Evolutionary conservation across 2,113 vertebrate genomes (phyloP).

Genomic region (Carlito syrichta): DNA sequence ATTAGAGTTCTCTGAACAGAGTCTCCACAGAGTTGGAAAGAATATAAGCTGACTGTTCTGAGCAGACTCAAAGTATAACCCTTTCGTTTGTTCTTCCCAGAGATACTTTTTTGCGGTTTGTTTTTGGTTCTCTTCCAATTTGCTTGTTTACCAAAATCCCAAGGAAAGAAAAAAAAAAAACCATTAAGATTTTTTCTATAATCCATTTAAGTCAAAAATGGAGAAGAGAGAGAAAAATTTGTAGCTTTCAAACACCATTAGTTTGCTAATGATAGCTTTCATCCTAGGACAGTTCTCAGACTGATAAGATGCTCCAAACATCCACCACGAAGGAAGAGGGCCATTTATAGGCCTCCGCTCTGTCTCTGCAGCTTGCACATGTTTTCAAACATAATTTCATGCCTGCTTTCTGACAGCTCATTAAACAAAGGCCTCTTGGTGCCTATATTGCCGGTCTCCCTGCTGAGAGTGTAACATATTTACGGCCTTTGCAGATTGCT

Average conservation of each 20-base stretch:
- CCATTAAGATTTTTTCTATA: conserved; percentile 63
- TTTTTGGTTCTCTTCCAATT: conserved; percentile 69
- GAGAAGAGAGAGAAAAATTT: conserved; percentile 79
- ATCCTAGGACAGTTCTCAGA: conserved; percentile 81
- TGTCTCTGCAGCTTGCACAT: conserved; percentile 84
- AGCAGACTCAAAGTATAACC: neutral
- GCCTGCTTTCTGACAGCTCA: conserved; percentile 89
- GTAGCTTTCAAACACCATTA: conserved; percentile 85
- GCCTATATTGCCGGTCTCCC: conserved; percentile 85
- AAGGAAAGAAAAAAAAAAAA: conserved; percentile 56
- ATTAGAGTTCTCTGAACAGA: conserved; percentile 65
- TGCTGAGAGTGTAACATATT: conserved; percentile 87
- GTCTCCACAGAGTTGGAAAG: conserved; percentile 60
- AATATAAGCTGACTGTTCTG: neutral
- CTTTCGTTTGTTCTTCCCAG: conserved; percentile 58
- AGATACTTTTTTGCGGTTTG: conserved; percentile 28
- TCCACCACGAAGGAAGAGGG: conserved; percentile 76
- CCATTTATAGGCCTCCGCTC: conserved; percentile 78
- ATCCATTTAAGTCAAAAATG: conserved; percentile 80
- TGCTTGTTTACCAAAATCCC: conserved; percentile 70
- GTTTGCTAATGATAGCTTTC: conserved; percentile 84
- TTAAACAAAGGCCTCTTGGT: conserved; percentile 90
- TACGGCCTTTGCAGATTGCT: conserved; percentile 87
- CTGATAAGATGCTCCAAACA: conserved; percentile 82
- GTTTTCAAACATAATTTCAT: conserved; percentile 88